Evolutionary conservation across 2,797 vertebrate species (phyloP).

Genomic region (Denticeps clupeoides): DNA sequence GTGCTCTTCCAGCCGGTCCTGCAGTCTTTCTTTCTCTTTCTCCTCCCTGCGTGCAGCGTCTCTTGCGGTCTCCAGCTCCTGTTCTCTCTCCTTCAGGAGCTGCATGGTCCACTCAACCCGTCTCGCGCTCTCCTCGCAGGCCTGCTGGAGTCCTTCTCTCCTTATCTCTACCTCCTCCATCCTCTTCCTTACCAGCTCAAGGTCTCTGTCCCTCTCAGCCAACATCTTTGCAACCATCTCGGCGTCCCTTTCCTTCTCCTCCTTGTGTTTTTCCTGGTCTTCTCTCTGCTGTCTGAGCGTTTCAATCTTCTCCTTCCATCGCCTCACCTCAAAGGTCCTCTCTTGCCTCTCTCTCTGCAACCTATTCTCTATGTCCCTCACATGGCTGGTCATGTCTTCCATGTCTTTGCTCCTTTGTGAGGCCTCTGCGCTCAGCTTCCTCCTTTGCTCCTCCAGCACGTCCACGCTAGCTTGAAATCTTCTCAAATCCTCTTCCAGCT

Average conservation of each 20-base stretch:
- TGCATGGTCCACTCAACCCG: constrained; percentile 6
- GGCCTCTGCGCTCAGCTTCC: constrained; percentile 30
- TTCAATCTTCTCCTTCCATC: constrained; percentile 9
- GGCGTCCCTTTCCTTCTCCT: constrained; percentile 8
- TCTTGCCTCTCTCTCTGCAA: constrained; percentile 4
- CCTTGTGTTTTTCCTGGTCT: constrained; percentile 1
- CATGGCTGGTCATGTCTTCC: constrained; percentile 17
- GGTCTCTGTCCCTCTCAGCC: constrained; percentile 19
- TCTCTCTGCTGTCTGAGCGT: constrained; percentile 16
- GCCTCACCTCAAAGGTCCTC: neutral
- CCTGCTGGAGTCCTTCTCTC: constrained; percentile 6
- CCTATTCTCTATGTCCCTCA: constrained; percentile 7
- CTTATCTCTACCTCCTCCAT: constrained; percentile 8
- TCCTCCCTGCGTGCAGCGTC: constrained; percentile 1
- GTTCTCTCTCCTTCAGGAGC: constrained; percentile 17
- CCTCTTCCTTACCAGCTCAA: neutral
- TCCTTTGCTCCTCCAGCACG: constrained; percentile 38
- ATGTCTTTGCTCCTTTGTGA: constrained; percentile 21
- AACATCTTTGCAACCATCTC: constrained; percentile 6
- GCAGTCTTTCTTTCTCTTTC: constrained; percentile 15
- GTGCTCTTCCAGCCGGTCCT: constrained; percentile 3
- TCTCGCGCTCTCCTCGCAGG: neutral
- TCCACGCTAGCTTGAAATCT: constrained; percentile 24
- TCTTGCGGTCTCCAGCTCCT: constrained; percentile 10
- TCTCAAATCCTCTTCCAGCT: constrained; percentile 28